These are phyloP conservation scores for Osmerus eperlanus DNA, from an alignment of 2,113 vertebrate genomes.

Conservation along the genomic window DNA sequence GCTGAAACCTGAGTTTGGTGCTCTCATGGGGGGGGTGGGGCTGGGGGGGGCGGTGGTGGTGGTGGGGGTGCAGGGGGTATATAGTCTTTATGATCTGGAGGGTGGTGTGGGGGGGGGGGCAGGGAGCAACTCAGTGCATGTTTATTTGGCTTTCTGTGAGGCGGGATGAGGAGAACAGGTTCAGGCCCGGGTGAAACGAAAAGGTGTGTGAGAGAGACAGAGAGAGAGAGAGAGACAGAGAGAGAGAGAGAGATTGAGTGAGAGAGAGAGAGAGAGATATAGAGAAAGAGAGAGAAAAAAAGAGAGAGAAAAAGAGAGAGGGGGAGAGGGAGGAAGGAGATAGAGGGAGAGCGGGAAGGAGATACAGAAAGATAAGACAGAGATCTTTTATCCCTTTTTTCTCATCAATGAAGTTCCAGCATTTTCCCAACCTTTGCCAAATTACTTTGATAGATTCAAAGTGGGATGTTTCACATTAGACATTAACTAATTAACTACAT, in stretches of 20 bases:
- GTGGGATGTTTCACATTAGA: too few relatives aligned
- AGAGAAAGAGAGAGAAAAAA: slow-evolving; percentile 47
- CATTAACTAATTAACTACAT: too few relatives aligned
- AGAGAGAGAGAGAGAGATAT: slow-evolving; percentile 24
- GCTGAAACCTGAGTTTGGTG: slow-evolving; percentile 57
- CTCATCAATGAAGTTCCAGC: too few relatives aligned
- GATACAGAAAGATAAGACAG: background rate
- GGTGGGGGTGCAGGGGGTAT: slow-evolving; percentile 11
- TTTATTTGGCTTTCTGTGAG: slow-evolving; percentile 63
- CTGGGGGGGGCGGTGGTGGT: slow-evolving; percentile 25
- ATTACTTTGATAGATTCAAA: too few relatives aligned
- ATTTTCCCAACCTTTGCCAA: too few relatives aligned
- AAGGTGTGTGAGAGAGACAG: slow-evolving; percentile 41
- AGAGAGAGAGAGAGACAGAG: background rate
- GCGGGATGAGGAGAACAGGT: slow-evolving; percentile 48
- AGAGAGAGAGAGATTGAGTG: slow-evolving; percentile 30
- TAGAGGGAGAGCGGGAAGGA: background rate
- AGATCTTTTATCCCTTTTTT: too few relatives aligned
- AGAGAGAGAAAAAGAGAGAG: slow-evolving; percentile 38
- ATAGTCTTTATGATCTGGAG: slow-evolving; percentile 12
- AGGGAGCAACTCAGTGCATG: slow-evolving; percentile 47
- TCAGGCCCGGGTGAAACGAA: slow-evolving; percentile 62
- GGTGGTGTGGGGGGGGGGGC: slow-evolving; percentile 35
- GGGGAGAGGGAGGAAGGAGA: background rate
- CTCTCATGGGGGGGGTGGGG: slow-evolving; percentile 26